Evolutionary conservation across 2,888 invertebrate species (phyloP), one percentile per base, ranked within the genome.

Genomic region (Lasioglossum villosulum): DNA sequence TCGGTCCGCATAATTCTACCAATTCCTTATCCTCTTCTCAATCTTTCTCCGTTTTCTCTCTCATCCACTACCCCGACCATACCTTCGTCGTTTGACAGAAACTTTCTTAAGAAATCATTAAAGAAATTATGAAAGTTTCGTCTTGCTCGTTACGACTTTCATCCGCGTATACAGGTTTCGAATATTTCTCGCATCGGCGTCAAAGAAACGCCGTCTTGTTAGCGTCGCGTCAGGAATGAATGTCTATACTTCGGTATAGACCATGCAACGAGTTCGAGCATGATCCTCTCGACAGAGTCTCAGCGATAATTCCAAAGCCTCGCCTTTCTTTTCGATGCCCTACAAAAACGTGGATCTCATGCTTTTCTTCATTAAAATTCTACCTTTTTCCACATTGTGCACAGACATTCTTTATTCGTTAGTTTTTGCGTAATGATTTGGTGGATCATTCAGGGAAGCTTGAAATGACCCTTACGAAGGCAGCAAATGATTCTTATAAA

Each of bases 51-150:
- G 19, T 5, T 14, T 2, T 14, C 5, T 27, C 2, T 34, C 19
- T 2, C 52, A 12, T 4, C 23, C 68, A 68, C 19, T 34, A 6
- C 19, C 48, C 48, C 14, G 4, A 4, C 30, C 23, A 10, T 5
- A n/a, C 63, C 27, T 27, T 10, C 39, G 27, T 39, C 78, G 63
- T 81, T 75, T 74, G 59, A 78, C 83, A 30, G 70, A 74, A 82
- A 82, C 76, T 83, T 82, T 82, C 83, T 68, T 76, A 66, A 72
- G 83, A 42, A 82, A 76, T 82, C 83, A 72, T 76, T 76, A 73
- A 76, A 82, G 66, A 34, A 34, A 73, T 82, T 83, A 82, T 37
- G 68, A 45, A 83, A 83, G 52, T 78, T 78, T 52, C 74, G 42
- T 52, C 37, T 10, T n/a, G 45, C 68, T 83, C 72, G 78, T 83